Base-by-base conservation (phyloP, 2,888 invertebrate species). In the Crossocerus cetratus region DNA sequence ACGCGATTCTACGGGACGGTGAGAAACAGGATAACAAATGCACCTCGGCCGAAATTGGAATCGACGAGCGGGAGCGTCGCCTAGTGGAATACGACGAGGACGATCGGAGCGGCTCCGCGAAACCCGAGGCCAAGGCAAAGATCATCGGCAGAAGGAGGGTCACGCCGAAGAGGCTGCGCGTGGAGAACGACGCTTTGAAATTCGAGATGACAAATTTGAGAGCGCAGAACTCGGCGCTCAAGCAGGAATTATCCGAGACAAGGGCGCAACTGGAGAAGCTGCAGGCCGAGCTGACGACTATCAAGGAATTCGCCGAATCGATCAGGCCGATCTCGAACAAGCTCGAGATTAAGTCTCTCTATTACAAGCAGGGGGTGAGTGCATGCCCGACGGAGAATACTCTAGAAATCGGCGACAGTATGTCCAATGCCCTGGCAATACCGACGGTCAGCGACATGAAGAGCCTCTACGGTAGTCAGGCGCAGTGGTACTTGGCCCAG, bases 121-220 rank as follows among this genome's bases (percentile, higher is more conserved):
- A 11, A n/a, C 5, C 1, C 2, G 64, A 32, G 14, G 32, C 53
- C 14, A 57, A 65, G 53, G 23, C 14, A 5, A 66, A 62, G 43
- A 20, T 18, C 43, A 63, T 65, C 63, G 65, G 32, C 5, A 11
- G 16, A 43, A 60, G 11, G 59, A 82, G 71, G 63, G 63, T 21
- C 22, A 66, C 22, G 3, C 20, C 23, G 61, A 77, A 58, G 63
- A 75, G 45, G 8, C 67, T 54, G 54, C 64, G 21, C 3, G 23
- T 57, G 1, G 80, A 72, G 44, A 82, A 80, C 59, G 76, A 81
- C 18, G 65, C 76, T 56, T 62, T 81, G 61, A 83, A 69, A 59
- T 59, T 71, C 45, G 78, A 84, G 49, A 32, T 82, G 32, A 59
- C 70, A 4, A 76, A 76, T 56, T 63, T 73, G 67, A 76, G 44